phyloP scores from a whole-genome alignment of 2,888 invertebrate genomes.

The Drosophila putrida region DNA sequence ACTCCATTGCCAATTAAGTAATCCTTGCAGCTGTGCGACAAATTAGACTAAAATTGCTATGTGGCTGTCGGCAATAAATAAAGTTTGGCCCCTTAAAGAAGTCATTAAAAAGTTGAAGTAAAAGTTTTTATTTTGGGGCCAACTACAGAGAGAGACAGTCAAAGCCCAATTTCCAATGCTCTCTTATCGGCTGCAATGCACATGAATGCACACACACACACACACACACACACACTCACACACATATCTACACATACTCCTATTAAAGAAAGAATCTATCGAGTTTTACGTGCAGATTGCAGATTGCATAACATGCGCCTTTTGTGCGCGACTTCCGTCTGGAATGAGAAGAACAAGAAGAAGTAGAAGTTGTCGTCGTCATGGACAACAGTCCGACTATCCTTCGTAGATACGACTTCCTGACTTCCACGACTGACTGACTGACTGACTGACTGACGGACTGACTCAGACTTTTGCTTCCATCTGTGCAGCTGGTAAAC shows the following conservation, averaged over 20 bases:
- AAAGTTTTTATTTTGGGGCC: conserved; percentile 33
- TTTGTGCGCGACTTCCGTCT: conserved; percentile 59
- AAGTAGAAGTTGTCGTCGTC: conserved; percentile 9
- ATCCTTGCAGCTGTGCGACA: conserved; percentile 25
- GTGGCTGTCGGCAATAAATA: conserved; percentile 24
- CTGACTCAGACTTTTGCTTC: conserved; percentile 26
- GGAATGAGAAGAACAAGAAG: no score
- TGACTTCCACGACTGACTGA: not conserved
- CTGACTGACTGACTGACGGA: conserved; percentile 7
- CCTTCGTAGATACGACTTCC: not conserved
- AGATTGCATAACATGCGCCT: conserved; percentile 46
- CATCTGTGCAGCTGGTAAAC: conserved; percentile 32
- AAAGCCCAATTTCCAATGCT: conserved; percentile 28
- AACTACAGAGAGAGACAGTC: conserved; percentile 21
- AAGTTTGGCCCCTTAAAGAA: conserved; percentile 37
- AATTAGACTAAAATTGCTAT: conserved; percentile 18
- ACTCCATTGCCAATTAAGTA: conserved; percentile 4
- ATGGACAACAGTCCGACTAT: conserved; percentile 20
- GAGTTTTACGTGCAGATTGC: conserved; percentile 36
- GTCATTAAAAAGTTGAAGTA: conserved; percentile 43
- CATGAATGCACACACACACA: conserved; percentile 57
- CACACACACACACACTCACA: conserved; percentile 2
- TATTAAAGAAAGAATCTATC: not conserved
- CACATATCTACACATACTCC: not conserved
- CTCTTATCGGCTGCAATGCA: conserved; percentile 65